Percentiles rank a stretch among this genome's conserved stretches.
phyloP scores from a whole-genome alignment of 2,113 vertebrate genomes.

The Dicentrarchus labrax region DNA sequence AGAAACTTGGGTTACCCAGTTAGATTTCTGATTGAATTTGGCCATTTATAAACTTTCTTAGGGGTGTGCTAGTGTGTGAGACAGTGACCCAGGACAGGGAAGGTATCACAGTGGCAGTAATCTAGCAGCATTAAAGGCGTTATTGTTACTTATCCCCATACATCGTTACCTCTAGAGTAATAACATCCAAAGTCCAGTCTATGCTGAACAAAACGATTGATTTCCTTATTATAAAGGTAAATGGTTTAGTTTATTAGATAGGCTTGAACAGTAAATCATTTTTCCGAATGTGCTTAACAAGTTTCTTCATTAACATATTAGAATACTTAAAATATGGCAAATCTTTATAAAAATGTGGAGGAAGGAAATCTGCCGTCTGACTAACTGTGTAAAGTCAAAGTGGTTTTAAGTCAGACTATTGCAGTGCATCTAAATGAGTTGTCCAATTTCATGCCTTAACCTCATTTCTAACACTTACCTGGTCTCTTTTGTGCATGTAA shows the following conservation, averaged over 20 bases:
- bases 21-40: not conserved
- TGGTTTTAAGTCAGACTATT: not conserved
- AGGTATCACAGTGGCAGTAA: slow-evolving; percentile 12
- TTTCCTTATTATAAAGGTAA: not conserved
- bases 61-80: not conserved
- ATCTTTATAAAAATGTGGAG: not conserved
- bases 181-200: not conserved
- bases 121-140: slow-evolving; percentile 9
- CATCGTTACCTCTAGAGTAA: not conserved
- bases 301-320: not conserved
- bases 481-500: slow-evolving; percentile 61
- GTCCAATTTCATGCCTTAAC: slow-evolving; percentile 39
- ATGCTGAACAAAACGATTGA: not conserved
- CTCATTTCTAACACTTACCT: slow-evolving; percentile 5
- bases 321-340: not conserved
- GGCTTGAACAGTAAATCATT: too few species aligned
- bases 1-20: not conserved
- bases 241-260: not conserved
- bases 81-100: slow-evolving; percentile 5
- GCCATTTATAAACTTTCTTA: not conserved
- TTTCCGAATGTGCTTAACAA: too few species aligned
- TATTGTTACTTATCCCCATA: not conserved
- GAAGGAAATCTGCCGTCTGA: not conserved
- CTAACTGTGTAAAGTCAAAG: not conserved
- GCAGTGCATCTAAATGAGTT: slow-evolving; percentile 1